phyloP scores from a whole-genome alignment of 2,113 vertebrate genomes.

The Myotis brandtii region DNA sequence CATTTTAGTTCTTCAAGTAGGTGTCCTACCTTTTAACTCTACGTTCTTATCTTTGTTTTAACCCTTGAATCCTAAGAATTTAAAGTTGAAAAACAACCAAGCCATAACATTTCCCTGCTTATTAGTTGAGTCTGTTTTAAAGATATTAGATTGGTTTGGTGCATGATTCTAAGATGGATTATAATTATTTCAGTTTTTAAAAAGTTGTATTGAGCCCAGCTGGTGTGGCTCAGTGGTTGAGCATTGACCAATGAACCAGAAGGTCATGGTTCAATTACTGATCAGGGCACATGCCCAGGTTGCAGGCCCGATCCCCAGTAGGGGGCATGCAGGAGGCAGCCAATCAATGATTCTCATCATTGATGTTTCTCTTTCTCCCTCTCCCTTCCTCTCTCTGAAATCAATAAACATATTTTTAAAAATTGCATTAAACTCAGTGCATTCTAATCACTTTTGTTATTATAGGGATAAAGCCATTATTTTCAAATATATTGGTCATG shows the following conservation, averaged over 20 bases:
- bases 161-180: slow-evolving; percentile 24
- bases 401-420: too few species aligned
- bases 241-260: too few species aligned
- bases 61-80: slow-evolving; percentile 32
- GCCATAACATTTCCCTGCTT: background rate
- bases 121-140: slow-evolving; percentile 28
- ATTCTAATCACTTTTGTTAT: slow-evolving; percentile 4
- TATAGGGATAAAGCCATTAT: slow-evolving; percentile 20
- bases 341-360: too few species aligned
- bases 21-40: background rate
- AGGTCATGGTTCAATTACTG: too few species aligned
- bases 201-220: background rate
- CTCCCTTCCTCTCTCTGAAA: too few species aligned
- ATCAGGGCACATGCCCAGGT: too few species aligned
- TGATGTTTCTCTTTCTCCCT: too few species aligned
- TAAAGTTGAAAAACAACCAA: slow-evolving; percentile 2
- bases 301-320: too few species aligned
- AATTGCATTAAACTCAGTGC: background rate
- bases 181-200: background rate
- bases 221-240: too few species aligned
- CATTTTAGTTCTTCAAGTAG: slow-evolving; percentile 32
- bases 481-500: background rate
- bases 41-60: slow-evolving; percentile 27
- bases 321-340: too few species aligned
- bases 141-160: slow-evolving; percentile 27